Evolutionary conservation across 1,140 invertebrate genomes (phyloP), one percentile per base, ranked within the genome.

Genomic region (Spodoptera frugiperda): DNA sequence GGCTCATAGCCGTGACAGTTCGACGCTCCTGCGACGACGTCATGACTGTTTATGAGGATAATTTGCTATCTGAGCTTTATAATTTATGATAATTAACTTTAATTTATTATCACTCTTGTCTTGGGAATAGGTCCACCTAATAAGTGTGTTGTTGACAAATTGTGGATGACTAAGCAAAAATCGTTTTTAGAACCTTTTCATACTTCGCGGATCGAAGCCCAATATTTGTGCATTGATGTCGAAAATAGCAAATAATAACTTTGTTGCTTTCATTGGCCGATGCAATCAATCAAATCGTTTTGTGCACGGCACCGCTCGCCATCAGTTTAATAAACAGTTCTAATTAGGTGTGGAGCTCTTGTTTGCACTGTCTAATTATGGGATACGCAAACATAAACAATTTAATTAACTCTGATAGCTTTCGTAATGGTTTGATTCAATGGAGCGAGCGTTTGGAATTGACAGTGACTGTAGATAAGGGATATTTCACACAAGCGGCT

Each of bases 1-100:
- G 80, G 79, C 74, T 83, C 63, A 70, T 70, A 75, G 46, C 39
- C 72, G 78, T 79, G 83, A 79, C 83, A 82, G 76, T 75, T 76
- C 74, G 54, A 78, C 44, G 76, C 55, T 61, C 68, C 19, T 59
- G 53, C n/a, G 53, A 59, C 51, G 46, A 25, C 57, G 46, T 63
- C 55, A 68, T 59, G 17, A 51, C 71, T 80, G 57, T 49, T 75
- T 75, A 75, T 75, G 48, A 14, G 11, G n/a, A 15, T 44, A 30
- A 71, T 71, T 71, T 71, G 68, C 53, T 55, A 55, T 71, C 53
- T 55, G 49, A 39, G 30, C 68, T 15, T 55, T 46, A 39, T 5
- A 46, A 63, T 63, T 63, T 44, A 15, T 61, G 59, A 44, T 61
- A 15, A 25, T 67, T 4, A 8, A 12, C n/a, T 67, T 12, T 53